phyloP scores from a whole-genome alignment of 2,888 invertebrate genomes.

The Alentia gelatinosa region DNA sequence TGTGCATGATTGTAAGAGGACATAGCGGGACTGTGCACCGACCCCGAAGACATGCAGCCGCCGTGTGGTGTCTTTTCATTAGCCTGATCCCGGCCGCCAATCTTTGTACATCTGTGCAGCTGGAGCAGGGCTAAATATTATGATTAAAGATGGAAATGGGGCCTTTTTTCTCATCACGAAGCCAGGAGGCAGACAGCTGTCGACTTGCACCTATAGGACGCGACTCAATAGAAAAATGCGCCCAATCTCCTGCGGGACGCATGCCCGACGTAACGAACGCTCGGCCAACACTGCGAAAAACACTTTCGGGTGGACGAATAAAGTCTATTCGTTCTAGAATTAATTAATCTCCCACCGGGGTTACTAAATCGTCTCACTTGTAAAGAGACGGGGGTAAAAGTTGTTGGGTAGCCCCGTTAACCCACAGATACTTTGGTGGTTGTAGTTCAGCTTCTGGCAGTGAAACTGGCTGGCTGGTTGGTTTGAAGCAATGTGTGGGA shows the following conservation, averaged over 20 bases:
- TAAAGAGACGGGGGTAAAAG: too few relatives aligned
- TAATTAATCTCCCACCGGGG: background rate
- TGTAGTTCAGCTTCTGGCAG: too few relatives aligned
- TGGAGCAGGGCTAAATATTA: conserved; percentile 11
- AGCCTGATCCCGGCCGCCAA: conserved; percentile 15
- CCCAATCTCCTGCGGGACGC: background rate
- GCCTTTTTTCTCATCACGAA: conserved; percentile 5
- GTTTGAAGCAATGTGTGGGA: background rate
- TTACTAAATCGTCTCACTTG: too few relatives aligned
- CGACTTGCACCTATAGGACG: background rate
- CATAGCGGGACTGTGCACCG: background rate
- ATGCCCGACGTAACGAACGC: background rate
- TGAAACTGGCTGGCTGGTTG: background rate
- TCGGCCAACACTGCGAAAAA: too few relatives aligned
- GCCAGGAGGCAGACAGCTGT: conserved; percentile 21
- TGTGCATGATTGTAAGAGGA: background rate
- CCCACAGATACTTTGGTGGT: too few relatives aligned
- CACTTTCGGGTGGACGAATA: background rate
- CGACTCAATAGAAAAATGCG: background rate
- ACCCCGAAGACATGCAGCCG: background rate
- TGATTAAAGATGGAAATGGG: conserved; percentile 26
- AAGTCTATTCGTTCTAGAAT: background rate
- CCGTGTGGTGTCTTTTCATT: background rate
- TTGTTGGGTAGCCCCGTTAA: too few relatives aligned
- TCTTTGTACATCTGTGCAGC: conserved; percentile 26